Percentiles rank a stretch among this genome's conserved stretches.
Evolutionary conservation across 2,888 invertebrate genomes (phyloP).

Genomic region (Tricholauxania praeusta): DNA sequence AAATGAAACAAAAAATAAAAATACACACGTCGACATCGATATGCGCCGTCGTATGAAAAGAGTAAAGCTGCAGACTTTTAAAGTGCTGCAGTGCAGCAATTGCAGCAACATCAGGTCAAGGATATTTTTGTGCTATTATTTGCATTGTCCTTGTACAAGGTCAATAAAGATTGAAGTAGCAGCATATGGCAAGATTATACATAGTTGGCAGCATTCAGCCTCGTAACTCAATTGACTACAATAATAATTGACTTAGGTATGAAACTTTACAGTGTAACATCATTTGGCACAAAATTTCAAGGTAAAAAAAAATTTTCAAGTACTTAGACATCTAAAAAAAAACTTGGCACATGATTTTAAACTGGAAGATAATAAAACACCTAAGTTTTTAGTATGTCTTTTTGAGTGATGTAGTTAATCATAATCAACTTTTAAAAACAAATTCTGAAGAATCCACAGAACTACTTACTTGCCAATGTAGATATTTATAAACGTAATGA

Average conservation of each 20-base stretch:
- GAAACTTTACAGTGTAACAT: background rate
- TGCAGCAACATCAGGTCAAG: conserved; percentile 28
- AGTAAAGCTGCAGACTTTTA: background rate
- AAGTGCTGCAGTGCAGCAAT: background rate
- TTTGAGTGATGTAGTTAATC: too few relatives aligned
- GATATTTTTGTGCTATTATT: conserved; percentile 7
- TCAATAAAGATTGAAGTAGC: background rate
- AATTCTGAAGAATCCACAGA: too few relatives aligned
- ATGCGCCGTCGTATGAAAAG: background rate
- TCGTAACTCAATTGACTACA: background rate
- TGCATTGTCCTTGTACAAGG: conserved; percentile 11
- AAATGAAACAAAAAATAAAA: background rate
- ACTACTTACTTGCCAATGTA: too few relatives aligned
- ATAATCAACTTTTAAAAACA: too few relatives aligned
- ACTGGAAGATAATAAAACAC: too few relatives aligned
- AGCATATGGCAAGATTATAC: background rate
- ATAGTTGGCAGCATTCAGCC: background rate
- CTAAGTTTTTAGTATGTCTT: too few relatives aligned
- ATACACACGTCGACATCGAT: too few relatives aligned
- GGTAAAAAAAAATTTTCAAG: too few relatives aligned
- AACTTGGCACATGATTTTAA: too few relatives aligned
- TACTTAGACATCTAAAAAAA: too few relatives aligned
- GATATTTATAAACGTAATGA: too few relatives aligned
- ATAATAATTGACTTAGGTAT: background rate
- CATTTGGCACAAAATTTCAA: too few relatives aligned